Base-by-base conservation (phyloP, 2,113 vertebrate species). In the Clarias magur region DNA sequence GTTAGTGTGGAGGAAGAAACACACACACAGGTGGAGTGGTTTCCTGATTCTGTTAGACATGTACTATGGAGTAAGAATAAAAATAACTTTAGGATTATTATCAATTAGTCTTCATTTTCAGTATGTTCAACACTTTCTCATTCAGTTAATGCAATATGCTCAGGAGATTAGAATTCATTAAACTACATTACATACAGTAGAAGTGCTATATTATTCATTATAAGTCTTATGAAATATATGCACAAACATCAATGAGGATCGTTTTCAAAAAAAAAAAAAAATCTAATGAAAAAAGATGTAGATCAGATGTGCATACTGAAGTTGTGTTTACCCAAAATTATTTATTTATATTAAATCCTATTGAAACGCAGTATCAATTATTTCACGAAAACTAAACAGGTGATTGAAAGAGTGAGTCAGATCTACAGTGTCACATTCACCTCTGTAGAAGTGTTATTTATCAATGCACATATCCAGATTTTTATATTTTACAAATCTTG, bases 121-220 rank as follows among this genome's bases (percentile, higher is more conserved):
- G 60, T 17, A 10, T 73, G 6, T 84, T 84, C 30, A 70, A 34
- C 3, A 38, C 5, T 73, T 73, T 59, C 54, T 60, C 68, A 57
- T 84, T 21, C n/a, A 57, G 53, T 57, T 83, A 16, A 83, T 56
- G 67, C 12, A 30, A 84, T 54, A 19, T 15, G 68, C 54, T 73
- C 54, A 85, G 57, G 70, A 75, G 62, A 75, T 60, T 62, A 54
- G 3, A 76, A 75, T 76, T 63, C 30, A 60, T 42, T n/a, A n/a
- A 38, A 60, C 34, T 73, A 23, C 56, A 56, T 73, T 15, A 75
- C 83, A 73, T 13, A n/a, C 48, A 0, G 48, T 48, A 42, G 4
- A 17, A 42, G 34, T 42, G 13, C 54, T 13, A 25, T 84, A 8
- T 73, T 84, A 70, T 60, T 23, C 7, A 34, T 56, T 68, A 13